A percentile compares a stretch with the other conserved stretches of the same genome.
These are phyloP conservation scores for Ennomos erosarius DNA, from an alignment of 2,888 invertebrate genomes.

Conservation along the genomic window DNA sequence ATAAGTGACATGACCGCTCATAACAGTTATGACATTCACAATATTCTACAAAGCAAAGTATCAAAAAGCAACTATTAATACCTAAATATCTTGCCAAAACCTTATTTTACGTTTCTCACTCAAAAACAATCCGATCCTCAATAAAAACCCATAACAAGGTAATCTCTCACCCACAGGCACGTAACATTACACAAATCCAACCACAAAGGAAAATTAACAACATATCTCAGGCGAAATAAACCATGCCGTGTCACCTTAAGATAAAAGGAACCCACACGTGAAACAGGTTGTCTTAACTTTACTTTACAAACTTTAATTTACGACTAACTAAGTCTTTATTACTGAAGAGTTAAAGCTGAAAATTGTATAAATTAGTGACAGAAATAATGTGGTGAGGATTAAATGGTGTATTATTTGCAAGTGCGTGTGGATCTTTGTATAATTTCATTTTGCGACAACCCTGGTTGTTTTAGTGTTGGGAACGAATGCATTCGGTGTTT, in stretches of 20 bases:
- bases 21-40: no score
- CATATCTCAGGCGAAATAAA: constrained; percentile 76
- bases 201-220: constrained; percentile 57
- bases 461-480: constrained; percentile 56
- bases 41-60: no score
- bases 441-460: constrained; percentile 79
- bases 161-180: constrained; percentile 24
- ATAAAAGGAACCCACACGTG: constrained; percentile 78
- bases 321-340: constrained; percentile 30
- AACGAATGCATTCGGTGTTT: constrained; percentile 46
- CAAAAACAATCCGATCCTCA: constrained; percentile 20
- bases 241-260: constrained; percentile 78
- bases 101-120: no score
- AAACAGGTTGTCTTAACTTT: constrained; percentile 71
- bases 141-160: constrained; percentile 27
- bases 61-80: no score
- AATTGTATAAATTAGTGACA: constrained; percentile 23
- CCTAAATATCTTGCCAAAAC: no score
- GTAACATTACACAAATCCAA: constrained; percentile 40
- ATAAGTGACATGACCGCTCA: no score
- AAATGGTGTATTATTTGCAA: constrained; percentile 77
- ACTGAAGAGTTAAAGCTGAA: constrained; percentile 26
- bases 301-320: constrained; percentile 10
- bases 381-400: constrained; percentile 55
- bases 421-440: constrained; percentile 76